Conservation (phyloP, 64 coral and sea anemone genomes). For the Montipora efflorescens region DNA sequence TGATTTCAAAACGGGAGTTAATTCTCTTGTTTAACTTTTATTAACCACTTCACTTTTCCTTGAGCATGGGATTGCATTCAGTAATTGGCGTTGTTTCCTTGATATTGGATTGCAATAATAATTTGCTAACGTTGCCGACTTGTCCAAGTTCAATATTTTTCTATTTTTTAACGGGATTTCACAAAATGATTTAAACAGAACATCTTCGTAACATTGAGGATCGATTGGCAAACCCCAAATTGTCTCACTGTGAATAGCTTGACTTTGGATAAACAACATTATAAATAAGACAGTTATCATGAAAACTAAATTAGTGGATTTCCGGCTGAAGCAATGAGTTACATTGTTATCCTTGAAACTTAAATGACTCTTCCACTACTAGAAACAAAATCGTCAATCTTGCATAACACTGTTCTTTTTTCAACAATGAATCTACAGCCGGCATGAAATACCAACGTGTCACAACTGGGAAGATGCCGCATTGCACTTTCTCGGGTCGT, state of each 20-base stretch:
- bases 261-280: background rate
- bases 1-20: background rate
- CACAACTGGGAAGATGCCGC: background rate
- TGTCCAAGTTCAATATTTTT: background rate
- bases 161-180: background rate
- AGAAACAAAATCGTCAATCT: background rate
- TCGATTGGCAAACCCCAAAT: background rate
- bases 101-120: constrained; percentile 14
- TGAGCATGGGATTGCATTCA: background rate
- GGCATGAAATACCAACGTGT: background rate
- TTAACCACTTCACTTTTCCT: background rate
- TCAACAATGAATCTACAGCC: background rate
- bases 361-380: background rate
- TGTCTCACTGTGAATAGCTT: background rate
- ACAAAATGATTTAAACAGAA: background rate
- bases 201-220: background rate
- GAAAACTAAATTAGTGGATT: background rate
- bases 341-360: background rate
- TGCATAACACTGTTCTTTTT: background rate
- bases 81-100: background rate
- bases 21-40: background rate
- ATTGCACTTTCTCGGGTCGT: background rate
- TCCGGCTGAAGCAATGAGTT: background rate
- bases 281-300: background rate
- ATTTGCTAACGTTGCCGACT: background rate